phyloP scores from a whole-genome alignment of 2,113 vertebrate genomes.

The Caloenas nicobarica region DNA sequence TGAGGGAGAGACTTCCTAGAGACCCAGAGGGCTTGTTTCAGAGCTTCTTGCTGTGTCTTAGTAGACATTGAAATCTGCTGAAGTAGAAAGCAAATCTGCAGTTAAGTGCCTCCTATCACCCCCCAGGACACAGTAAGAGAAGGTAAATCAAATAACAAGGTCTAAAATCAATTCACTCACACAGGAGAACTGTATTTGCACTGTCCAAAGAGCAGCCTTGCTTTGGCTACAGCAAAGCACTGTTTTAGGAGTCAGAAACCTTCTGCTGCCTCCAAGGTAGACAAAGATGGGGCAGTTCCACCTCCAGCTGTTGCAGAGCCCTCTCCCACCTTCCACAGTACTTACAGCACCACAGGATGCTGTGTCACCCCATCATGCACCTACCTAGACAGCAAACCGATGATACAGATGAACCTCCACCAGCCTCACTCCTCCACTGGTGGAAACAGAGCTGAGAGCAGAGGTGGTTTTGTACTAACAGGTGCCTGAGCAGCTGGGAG shows the following conservation, averaged over 20 bases:
- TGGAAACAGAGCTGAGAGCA: fast-evolving
- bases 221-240: background rate
- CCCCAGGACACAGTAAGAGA: background rate
- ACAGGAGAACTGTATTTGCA: background rate
- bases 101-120: background rate
- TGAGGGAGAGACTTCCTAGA: background rate
- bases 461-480: background rate
- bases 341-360: fast-evolving
- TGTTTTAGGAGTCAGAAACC: background rate
- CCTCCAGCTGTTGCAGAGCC: background rate
- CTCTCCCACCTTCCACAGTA: background rate
- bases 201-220: background rate
- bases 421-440: fast-evolving
- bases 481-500: background rate
- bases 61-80: background rate
- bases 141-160: background rate
- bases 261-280: background rate
- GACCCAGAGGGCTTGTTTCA: background rate
- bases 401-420: fast-evolving
- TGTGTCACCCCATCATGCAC: fast-evolving
- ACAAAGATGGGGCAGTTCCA: background rate
- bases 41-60: background rate
- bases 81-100: background rate
- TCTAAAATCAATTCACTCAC: background rate
- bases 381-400: background rate